These are phyloP conservation scores for Panulirus ornatus DNA, from an alignment of 1,140 invertebrate species.

Conservation along the genomic window DNA sequence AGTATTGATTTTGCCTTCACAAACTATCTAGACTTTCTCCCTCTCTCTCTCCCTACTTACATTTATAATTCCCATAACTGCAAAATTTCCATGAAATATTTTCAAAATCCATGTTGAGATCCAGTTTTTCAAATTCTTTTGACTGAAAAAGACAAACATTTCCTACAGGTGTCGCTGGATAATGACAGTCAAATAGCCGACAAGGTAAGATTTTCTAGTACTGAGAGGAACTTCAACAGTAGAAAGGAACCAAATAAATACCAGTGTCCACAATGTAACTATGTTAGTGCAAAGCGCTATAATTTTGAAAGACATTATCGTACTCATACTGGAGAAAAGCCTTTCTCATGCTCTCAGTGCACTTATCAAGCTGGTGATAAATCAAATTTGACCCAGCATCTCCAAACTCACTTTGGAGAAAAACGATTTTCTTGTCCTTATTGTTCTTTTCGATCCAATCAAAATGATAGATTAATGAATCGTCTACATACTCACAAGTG, in stretches of 20 bases:
- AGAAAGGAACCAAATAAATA: constrained; percentile 50
- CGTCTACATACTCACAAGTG: constrained; percentile 40
- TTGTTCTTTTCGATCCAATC: constrained; percentile 51
- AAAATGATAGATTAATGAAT: constrained; percentile 42
- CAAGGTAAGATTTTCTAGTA: constrained; percentile 10
- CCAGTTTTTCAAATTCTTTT: constrained; percentile 30
- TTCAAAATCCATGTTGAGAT: too few relatives aligned
- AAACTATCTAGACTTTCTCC: too few relatives aligned
- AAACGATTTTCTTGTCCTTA: constrained; percentile 52
- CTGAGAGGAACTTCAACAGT: constrained; percentile 30
- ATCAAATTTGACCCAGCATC: constrained; percentile 47
- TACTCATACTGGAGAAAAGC: constrained; percentile 71
- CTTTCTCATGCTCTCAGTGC: constrained; percentile 53
- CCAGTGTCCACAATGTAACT: constrained; percentile 60
- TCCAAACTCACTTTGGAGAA: constrained; percentile 42
- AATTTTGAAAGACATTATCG: constrained; percentile 63
- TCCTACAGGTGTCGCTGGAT: constrained; percentile 47
- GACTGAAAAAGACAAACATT: constrained; percentile 53
- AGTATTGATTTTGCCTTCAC: too few relatives aligned
- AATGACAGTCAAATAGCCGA: constrained; percentile 50
- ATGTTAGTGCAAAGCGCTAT: constrained; percentile 45
- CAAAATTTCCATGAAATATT: too few relatives aligned
- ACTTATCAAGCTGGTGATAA: constrained; percentile 53
- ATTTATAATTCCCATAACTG: too few relatives aligned
- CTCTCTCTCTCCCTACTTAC: too few relatives aligned